Evolutionary conservation across 2,797 vertebrate genomes (phyloP), one percentile per base, ranked within the genome.

Genomic region (Halcyon leucocephala): DNA sequence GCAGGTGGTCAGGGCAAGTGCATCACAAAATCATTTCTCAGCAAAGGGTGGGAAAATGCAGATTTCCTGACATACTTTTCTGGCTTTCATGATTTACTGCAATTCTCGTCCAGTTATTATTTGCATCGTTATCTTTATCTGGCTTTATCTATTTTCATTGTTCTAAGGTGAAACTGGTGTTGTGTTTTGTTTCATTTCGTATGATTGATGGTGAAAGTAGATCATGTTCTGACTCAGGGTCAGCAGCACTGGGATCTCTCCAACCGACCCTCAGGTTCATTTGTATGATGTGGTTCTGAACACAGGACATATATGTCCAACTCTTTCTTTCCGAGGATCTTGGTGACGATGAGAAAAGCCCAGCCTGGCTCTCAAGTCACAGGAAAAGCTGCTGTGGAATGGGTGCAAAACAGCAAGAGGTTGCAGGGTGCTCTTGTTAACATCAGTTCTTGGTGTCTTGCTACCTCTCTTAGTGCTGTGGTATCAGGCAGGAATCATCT

Each of bases 181-280:
- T 41, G 41, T 84, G 61, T 20, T 67, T 41, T 25, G 22, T 42
- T 31, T 57, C 2, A 2, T 6, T 31, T 54, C 2, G 2, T 6
- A 5, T 21, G 42, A 39, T 31, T 54, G 71, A 33, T 0, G 16
- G 44, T 0, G 3, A 58, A 52, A 46, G 37, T 8, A 26, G 55
- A 25, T 49, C 2, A 0, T 1, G 2, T 19, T 33, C 49, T 21
- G 70, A 16, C 58, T 46, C 0, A 0, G 41, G 22, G 16, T 65
- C 29, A 16, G 20, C 28, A 28, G 42, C 31, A n/a, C 31, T 52
- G 29, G 29, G 2, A 6, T 54, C 33, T 66, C 33, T 49, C 28
- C 42, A 46, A 67, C 16, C 39, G 52, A 31, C 10, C 19, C 25
- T 37, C 7, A 2, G 12, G 29, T 57, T 42, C 41, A 24, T 69